These are phyloP conservation scores for Leuctra nigra DNA, from an alignment of 2,888 invertebrate species.

Conservation along the genomic window DNA sequence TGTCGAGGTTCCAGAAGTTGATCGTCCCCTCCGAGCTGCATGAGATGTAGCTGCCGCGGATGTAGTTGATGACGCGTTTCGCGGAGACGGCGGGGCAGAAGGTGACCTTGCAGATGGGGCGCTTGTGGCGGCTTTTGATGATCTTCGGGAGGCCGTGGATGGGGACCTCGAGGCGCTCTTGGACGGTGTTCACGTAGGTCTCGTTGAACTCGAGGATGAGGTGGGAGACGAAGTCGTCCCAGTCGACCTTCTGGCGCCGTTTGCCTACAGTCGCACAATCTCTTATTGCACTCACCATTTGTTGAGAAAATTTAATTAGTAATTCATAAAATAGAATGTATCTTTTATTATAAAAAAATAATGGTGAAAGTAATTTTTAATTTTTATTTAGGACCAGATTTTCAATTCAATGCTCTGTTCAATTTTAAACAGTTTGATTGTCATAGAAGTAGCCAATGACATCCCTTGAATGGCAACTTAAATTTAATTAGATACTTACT, in stretches of 20 bases:
- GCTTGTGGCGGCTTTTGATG: slow-evolving; percentile 60
- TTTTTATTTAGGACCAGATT: too few species aligned
- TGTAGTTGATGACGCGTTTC: slow-evolving; percentile 41
- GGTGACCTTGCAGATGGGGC: slow-evolving; percentile 56
- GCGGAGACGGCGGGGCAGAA: slow-evolving; percentile 53
- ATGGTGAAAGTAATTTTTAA: too few species aligned
- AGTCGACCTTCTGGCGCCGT: slow-evolving; percentile 35
- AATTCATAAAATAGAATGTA: too few species aligned
- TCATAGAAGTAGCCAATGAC: too few species aligned
- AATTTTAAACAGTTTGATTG: too few species aligned
- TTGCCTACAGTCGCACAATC: too few species aligned
- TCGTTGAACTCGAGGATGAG: slow-evolving; percentile 65
- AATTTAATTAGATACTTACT: too few species aligned
- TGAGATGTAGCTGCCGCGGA: slow-evolving; percentile 64
- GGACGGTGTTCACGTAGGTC: slow-evolving; percentile 55
- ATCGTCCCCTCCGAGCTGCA: slow-evolving; percentile 69
- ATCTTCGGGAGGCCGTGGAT: slow-evolving; percentile 53
- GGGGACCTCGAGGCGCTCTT: slow-evolving; percentile 54
- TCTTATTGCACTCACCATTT: too few species aligned
- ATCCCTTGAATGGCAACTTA: too few species aligned
- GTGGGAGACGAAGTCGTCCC: slow-evolving; percentile 75
- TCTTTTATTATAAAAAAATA: too few species aligned
- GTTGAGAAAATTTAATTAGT: too few species aligned
- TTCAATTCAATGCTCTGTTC: too few species aligned
- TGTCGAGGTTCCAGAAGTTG: slow-evolving; percentile 69